These are phyloP conservation scores for Drosophila neoperkinsi DNA, from an alignment of 2,888 invertebrate genomes.

Conservation along the genomic window DNA sequence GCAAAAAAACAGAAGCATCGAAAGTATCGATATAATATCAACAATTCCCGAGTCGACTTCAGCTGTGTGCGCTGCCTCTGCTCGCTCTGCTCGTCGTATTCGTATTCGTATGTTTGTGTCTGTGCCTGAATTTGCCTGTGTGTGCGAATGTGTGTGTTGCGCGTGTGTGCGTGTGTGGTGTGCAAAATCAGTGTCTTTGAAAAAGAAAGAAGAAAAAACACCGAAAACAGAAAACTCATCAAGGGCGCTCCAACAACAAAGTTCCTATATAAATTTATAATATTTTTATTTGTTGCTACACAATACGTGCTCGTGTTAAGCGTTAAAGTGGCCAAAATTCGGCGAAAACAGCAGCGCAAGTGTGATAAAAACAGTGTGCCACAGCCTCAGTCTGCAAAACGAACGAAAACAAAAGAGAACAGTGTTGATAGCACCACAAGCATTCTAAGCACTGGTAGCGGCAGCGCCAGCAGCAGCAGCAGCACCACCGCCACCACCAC, in stretches of 20 bases:
- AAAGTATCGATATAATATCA: slow-evolving; percentile 52
- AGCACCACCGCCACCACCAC: slow-evolving; percentile 53
- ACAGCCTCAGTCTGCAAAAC: slow-evolving; percentile 63
- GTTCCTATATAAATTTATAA: slow-evolving; percentile 54
- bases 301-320: slow-evolving; percentile 53
- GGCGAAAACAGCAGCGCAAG: slow-evolving; percentile 80
- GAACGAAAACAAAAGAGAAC: slow-evolving; percentile 76
- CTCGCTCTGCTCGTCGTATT: slow-evolving; percentile 31
- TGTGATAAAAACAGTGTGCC: slow-evolving; percentile 73
- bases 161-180: slow-evolving; percentile 48
- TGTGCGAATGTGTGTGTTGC: slow-evolving; percentile 37
- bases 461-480: slow-evolving; percentile 55
- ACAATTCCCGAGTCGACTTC: slow-evolving; percentile 49
- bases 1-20: background rate
- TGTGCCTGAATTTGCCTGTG: slow-evolving; percentile 25
- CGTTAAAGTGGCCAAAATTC: slow-evolving; percentile 79
- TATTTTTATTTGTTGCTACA: slow-evolving; percentile 15
- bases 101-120: slow-evolving; percentile 44
- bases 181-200: slow-evolving; percentile 61
- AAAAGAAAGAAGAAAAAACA: slow-evolving; percentile 32
- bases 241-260: slow-evolving; percentile 38
- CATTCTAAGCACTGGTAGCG: slow-evolving; percentile 60
- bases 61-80: slow-evolving; percentile 58
- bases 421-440: slow-evolving; percentile 72
- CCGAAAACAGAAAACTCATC: slow-evolving; percentile 46